Base-by-base conservation (phyloP, 53 echinoderm and acorn worm species). In the Arbacia lixula region DNA sequence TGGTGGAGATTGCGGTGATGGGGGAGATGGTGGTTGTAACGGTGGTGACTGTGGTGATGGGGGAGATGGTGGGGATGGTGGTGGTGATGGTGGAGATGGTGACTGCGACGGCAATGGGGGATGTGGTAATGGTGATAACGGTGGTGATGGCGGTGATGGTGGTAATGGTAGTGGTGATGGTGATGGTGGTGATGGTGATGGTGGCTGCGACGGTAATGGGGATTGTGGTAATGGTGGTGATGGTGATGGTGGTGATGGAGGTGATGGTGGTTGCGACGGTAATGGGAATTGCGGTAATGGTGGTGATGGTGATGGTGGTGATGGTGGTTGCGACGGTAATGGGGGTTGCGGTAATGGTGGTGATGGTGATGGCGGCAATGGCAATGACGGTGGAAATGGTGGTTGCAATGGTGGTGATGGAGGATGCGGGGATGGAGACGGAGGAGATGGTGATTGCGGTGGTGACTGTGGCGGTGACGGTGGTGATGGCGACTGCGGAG, bases 331-430 rank as follows among this genome's bases (percentile, higher is more conserved):
- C 1, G 69, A 43, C 4, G 69, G 29, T 10, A 24, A 43, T 9
- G 69, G 43, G 6, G 25, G 20, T 2, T 40, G 43, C 16, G 69
- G 43, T n/a, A 6, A n/a, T 25, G 57, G 17, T 10, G 73, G 53
- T 1, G 73, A 52, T 8, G 73, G 53, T 16, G 72, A 72, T 42
- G 41, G 72, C 17, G 74, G 74, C 5, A 27, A 30, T 53, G 74
- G 53, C 29, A 53, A 21, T 22, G 53, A 46, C 3, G 74, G 53
- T 6, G 74, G 54, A 32, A 53, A 53, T 34, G 74, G 53, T 5
- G 53, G 53, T 53, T 6, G 54, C 19, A 43, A 27, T 14, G 69
- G 69, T 25, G 43, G 42, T 12, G 22, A 43, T 43, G 69, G 36
- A 35, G 69, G 69, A 14, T 36, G 40, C 27, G 40, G 40, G 40